Base-by-base conservation (phyloP, 2,113 vertebrate species). In the Lepisosteus osseus region DNA sequence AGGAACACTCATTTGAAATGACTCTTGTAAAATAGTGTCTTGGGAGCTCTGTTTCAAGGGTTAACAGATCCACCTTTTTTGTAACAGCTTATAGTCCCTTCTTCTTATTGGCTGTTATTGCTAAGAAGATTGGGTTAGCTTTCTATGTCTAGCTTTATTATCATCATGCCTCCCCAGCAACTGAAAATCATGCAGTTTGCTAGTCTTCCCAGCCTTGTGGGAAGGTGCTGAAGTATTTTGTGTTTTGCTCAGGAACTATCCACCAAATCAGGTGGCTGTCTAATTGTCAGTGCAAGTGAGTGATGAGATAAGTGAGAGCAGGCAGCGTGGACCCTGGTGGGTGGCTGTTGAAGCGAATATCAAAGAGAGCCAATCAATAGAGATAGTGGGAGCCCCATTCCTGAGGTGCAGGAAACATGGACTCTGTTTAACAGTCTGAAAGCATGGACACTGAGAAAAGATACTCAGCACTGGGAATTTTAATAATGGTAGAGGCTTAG, bases 211-310 rank as follows among this genome's bases (percentile, higher is more conserved):
- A 5, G 47, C 1, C 47, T 9, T 9, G 9, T 51, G 5, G 47
- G 47, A 51, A 9, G 47, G 5, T 9, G 9, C 1, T 51, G 47
- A 5, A 51, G 5, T 9, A 51, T 29, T 29, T 29, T 29, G 29
- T 29, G 29, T 29, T 29, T 29, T 51, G 5, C 80, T 65, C 73
- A 72, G 76, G 72, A 77, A 84, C 79, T 80, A 77, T 79, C 84
- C 57, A 64, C 86, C 78, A 85, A 89, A 78, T 83, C 83, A 69
- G 86, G 81, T 82, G 66, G 80, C 68, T 78, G 76, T 78, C 83
- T 74, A 88, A 90, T 89, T 90, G 87, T 88, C 82, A 65, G 76
- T 78, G 76, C 84, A 76, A 83, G 74, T 87, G 85, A 90, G 80
- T 72, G 78, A 87, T 84, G 85, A 77, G 59, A 61, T 17, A 61